Evolutionary conservation across 2,113 vertebrate species (phyloP).

Genomic region (Australoheros scitulus): DNA sequence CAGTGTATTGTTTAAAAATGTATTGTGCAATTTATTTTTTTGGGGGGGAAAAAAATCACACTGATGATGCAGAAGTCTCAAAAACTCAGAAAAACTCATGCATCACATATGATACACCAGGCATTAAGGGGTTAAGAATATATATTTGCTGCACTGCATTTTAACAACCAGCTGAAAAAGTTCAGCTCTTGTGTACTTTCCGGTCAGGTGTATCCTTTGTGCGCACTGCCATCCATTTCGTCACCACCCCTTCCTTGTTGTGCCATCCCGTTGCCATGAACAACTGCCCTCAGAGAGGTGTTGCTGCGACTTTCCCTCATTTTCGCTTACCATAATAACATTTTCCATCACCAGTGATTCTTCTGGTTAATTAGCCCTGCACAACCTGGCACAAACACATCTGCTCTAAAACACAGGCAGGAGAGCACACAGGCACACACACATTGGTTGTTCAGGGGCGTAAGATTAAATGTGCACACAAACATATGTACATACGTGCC

Average conservation of each 20-base stretch:
- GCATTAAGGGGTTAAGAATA: neutral
- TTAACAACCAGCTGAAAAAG: neutral
- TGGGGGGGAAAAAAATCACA: no score
- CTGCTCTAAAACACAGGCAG: neutral
- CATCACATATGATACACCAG: no score
- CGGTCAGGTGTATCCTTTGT: neutral
- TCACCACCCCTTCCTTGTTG: slow-evolving; percentile 8
- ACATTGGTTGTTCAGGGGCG: neutral
- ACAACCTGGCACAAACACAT: slow-evolving; percentile 36
- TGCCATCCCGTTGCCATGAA: slow-evolving; percentile 60
- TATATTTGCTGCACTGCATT: neutral
- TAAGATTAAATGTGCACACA: neutral
- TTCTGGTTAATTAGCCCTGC: slow-evolving; percentile 63
- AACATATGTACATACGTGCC: neutral
- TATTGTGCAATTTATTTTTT: no score
- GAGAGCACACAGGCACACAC: neutral
- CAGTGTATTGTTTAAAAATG: no score
- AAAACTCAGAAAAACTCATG: no score
- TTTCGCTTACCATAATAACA: slow-evolving; percentile 57
- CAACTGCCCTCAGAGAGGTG: slow-evolving; percentile 61
- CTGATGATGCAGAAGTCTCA: no score
- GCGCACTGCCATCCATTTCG: slow-evolving; percentile 18
- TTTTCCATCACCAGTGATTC: slow-evolving; percentile 70
- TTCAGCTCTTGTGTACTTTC: neutral
- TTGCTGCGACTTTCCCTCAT: slow-evolving; percentile 48